Conservation (phyloP, 2,888 invertebrate genomes). For the Corythucha ciliata region DNA sequence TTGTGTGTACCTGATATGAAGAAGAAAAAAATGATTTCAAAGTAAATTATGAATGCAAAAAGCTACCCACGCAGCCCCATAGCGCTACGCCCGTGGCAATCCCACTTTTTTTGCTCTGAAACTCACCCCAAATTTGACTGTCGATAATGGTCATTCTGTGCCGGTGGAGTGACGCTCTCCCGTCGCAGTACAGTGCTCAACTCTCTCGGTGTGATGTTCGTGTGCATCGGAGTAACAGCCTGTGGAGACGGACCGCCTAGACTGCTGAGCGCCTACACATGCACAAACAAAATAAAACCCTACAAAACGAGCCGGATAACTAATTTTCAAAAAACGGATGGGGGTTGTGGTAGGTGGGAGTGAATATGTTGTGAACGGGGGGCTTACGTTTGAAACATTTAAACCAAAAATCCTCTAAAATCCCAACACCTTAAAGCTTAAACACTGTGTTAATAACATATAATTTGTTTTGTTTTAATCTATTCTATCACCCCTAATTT, state of each 20-base stretch:
- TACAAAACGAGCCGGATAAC: constrained; percentile 27
- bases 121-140: constrained; percentile 34
- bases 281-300: constrained; percentile 22
- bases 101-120: background rate
- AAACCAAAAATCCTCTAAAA: too few species aligned
- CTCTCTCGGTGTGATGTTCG: constrained; percentile 33
- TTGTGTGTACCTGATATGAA: constrained; percentile 22
- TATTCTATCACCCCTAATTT: too few species aligned
- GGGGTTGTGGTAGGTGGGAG: too few species aligned
- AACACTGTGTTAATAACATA: background rate
- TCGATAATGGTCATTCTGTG: constrained; percentile 30
- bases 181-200: constrained; percentile 32
- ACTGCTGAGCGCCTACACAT: constrained; percentile 61
- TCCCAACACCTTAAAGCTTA: background rate
- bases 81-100: background rate
- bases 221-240: constrained; percentile 22
- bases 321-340: constrained; percentile 17
- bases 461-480: too few species aligned
- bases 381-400: too few species aligned
- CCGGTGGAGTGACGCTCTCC: constrained; percentile 32
- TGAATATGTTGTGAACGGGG: too few species aligned
- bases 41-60: background rate
- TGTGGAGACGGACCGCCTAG: constrained; percentile 47
- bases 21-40: background rate
- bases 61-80: background rate